Percentiles rank a stretch among this genome's conserved stretches.
phyloP scores from a whole-genome alignment of 2,113 vertebrate genomes.

The Labeo catla region DNA sequence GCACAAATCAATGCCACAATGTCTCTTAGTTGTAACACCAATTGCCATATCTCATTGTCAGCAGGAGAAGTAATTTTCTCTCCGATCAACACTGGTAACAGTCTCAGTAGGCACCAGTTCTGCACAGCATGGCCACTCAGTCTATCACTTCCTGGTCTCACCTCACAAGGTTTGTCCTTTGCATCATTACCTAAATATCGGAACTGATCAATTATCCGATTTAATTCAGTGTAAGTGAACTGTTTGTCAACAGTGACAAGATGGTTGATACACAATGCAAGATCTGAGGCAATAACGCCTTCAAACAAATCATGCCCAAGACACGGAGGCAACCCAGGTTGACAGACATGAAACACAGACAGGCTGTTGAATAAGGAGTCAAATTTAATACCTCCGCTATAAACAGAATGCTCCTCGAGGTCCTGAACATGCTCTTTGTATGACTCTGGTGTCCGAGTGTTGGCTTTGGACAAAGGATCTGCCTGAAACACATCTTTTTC shows the following conservation, averaged over 20 bases:
- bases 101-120: no score
- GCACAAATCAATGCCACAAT: constrained; percentile 40
- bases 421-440: background rate
- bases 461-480: background rate
- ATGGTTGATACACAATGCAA: constrained; percentile 20
- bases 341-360: constrained; percentile 25
- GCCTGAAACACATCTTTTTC: background rate
- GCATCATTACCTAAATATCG: constrained; percentile 9
- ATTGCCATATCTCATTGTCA: no score
- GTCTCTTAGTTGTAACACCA: constrained; percentile 24
- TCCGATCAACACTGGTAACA: no score
- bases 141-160: no score
- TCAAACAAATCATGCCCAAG: constrained; percentile 42
- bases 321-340: constrained; percentile 28
- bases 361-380: constrained; percentile 22
- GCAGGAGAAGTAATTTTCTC: no score
- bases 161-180: no score
- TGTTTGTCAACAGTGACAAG: constrained; percentile 31
- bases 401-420: background rate
- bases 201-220: background rate
- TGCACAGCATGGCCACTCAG: no score
- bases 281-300: background rate
- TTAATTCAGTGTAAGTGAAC: constrained; percentile 7
- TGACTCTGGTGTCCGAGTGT: background rate
- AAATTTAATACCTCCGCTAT: constrained; percentile 37